Percentiles rank a stretch among this genome's conserved stretches.
Conservation (phyloP, 2,888 invertebrate species). For the Drosophila ezoana region DNA sequence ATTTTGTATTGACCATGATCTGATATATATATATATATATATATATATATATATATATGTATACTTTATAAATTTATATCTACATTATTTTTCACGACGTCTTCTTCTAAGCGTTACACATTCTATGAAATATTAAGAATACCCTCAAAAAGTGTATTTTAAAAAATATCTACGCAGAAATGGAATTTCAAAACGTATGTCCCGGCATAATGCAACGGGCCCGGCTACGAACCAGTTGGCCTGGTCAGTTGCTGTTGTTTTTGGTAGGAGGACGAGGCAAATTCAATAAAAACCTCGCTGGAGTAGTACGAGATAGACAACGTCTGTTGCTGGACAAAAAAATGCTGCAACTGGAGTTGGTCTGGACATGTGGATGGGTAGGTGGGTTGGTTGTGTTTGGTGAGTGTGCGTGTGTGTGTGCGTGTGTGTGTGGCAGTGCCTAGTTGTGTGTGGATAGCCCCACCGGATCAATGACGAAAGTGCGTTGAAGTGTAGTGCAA, state of each 20-base stretch:
- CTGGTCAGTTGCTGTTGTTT: conserved; percentile 33
- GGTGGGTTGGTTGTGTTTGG: no score
- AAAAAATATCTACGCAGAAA: conserved; percentile 65
- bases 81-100: no score
- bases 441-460: conserved; percentile 17
- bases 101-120: background rate
- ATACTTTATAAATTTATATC: no score
- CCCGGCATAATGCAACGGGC: conserved; percentile 77
- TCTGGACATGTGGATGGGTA: conserved; percentile 14
- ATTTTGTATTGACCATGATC: no score
- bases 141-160: background rate
- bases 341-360: conserved; percentile 52
- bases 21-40: no score
- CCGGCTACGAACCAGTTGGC: conserved; percentile 45
- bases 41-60: no score
- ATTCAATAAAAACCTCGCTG: conserved; percentile 59
- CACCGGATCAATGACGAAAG: conserved; percentile 77
- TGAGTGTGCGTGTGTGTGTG: conserved; percentile 9
- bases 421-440: conserved; percentile 7
- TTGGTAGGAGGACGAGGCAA: conserved; percentile 46
- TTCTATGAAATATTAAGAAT: background rate
- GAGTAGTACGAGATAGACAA: conserved; percentile 52
- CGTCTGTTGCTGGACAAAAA: conserved; percentile 20
- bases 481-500: conserved; percentile 81
- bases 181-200: conserved; percentile 79